Percentiles rank a stretch among this genome's conserved stretches.
Conservation (phyloP, 2,797 vertebrate species). For the Sebastes itinus region DNA sequence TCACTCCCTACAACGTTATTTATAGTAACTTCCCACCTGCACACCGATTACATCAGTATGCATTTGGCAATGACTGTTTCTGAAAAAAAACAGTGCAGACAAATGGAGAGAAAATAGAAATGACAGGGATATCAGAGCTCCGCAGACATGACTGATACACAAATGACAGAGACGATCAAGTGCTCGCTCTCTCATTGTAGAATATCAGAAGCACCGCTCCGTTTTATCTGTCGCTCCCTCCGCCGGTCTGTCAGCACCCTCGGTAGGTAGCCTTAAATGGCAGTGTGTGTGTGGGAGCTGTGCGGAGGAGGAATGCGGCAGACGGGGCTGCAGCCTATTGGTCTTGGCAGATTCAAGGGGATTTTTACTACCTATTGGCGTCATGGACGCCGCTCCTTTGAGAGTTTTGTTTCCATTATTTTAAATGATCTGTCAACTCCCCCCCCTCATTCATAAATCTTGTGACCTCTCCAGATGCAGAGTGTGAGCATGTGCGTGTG, state of each 20-base stretch:
- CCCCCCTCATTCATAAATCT: slow-evolving; percentile 28
- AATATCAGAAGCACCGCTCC: slow-evolving; percentile 40
- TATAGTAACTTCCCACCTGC: not conserved
- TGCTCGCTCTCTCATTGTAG: slow-evolving; percentile 19
- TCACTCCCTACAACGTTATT: not conserved
- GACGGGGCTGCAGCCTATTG: slow-evolving; percentile 62
- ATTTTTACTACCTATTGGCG: slow-evolving; percentile 78
- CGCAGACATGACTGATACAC: slow-evolving; percentile 16
- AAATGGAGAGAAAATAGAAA: not conserved
- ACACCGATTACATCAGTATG: not conserved
- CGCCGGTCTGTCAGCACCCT: slow-evolving; percentile 60
- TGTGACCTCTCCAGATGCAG: slow-evolving; percentile 29
- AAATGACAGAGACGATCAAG: slow-evolving; percentile 33
- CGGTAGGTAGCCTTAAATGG: slow-evolving; percentile 78
- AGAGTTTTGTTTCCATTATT: slow-evolving; percentile 71
- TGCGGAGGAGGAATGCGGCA: slow-evolving; percentile 73
- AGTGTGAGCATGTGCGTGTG: not conserved
- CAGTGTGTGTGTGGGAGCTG: slow-evolving; percentile 64
- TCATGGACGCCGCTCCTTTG: slow-evolving; percentile 60
- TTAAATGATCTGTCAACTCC: slow-evolving; percentile 45
- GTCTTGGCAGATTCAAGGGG: slow-evolving; percentile 75
- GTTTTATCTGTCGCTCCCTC: slow-evolving; percentile 38
- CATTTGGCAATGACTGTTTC: not conserved
- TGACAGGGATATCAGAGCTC: not conserved
- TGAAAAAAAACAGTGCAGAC: not conserved